A percentile compares a stretch with the other conserved stretches of the same genome.
Evolutionary conservation across 2,888 invertebrate species (phyloP).

Genomic region (Hydropsyche betteni): DNA sequence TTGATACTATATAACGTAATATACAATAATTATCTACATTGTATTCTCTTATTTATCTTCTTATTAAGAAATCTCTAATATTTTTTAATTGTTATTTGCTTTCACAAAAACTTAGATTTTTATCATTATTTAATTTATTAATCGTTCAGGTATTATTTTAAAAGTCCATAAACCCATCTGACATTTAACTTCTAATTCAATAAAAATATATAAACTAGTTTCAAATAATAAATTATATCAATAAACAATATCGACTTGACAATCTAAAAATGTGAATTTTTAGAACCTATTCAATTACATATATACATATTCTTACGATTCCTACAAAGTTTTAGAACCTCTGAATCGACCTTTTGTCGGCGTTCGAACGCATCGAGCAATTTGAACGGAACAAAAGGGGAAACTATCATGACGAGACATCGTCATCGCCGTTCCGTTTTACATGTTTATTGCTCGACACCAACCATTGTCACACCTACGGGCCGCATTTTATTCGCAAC

Average conservation of each 20-base stretch:
- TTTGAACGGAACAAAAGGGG: constrained; percentile 23
- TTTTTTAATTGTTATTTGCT: no score
- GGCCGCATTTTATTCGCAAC: constrained; percentile 3
- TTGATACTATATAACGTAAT: no score
- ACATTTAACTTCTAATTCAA: neutral
- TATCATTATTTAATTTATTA: no score
- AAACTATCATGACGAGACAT: constrained; percentile 21
- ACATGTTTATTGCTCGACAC: constrained; percentile 19
- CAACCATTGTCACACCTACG: no score
- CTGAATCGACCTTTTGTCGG: neutral
- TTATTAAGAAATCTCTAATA: no score
- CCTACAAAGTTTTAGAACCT: neutral
- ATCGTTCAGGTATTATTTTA: no score
- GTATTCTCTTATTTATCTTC: no score
- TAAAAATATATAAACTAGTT: neutral
- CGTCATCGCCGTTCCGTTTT: constrained; percentile 12
- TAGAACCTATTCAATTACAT: neutral
- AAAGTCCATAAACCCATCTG: no score
- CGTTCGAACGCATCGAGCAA: constrained; percentile 2
- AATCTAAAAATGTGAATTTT: neutral
- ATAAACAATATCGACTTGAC: no score
- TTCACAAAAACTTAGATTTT: no score
- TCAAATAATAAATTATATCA: no score
- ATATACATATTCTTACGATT: neutral
- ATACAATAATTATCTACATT: no score